Conservation (phyloP, 2,888 invertebrate genomes). For the Melanargia galathea region DNA sequence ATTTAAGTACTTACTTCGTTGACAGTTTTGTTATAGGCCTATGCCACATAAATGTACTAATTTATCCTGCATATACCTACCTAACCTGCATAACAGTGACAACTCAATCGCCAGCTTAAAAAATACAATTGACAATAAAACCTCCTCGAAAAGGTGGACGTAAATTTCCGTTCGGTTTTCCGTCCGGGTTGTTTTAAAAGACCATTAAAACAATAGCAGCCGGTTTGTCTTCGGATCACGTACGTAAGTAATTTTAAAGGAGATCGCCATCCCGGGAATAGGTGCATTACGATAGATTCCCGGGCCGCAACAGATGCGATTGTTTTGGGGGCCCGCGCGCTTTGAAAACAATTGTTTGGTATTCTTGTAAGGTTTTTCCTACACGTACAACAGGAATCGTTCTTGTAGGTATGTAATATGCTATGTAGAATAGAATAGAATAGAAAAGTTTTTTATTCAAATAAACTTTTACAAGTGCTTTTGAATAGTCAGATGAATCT, state of each 20-base stretch:
- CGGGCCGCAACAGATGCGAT: slow-evolving; percentile 53
- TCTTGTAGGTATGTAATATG: too few species aligned
- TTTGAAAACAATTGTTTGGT: slow-evolving; percentile 11
- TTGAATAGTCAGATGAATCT: too few species aligned
- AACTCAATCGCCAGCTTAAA: too few species aligned
- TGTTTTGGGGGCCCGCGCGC: slow-evolving; percentile 21
- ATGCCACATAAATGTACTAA: too few species aligned
- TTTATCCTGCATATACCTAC: too few species aligned
- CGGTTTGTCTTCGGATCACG: slow-evolving; percentile 64
- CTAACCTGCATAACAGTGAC: too few species aligned
- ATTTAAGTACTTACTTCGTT: too few species aligned
- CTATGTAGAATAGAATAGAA: too few species aligned
- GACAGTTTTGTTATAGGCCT: too few species aligned
- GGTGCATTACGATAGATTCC: slow-evolving; percentile 54
- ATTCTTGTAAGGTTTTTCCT: neutral
- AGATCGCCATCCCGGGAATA: slow-evolving; percentile 46
- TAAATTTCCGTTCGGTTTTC: slow-evolving; percentile 43
- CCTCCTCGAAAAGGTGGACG: slow-evolving; percentile 27
- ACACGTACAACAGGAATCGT: neutral
- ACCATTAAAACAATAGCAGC: slow-evolving; percentile 64
- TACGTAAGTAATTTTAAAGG: slow-evolving; percentile 69
- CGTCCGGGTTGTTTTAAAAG: slow-evolving; percentile 53
- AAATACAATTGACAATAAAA: slow-evolving; percentile 4
- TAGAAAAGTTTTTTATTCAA: too few species aligned
- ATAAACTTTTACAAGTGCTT: too few species aligned